Evolutionary conservation across 2,888 invertebrate genomes (phyloP), one percentile per base, ranked within the genome.

Genomic region (Tiliacea citrago): DNA sequence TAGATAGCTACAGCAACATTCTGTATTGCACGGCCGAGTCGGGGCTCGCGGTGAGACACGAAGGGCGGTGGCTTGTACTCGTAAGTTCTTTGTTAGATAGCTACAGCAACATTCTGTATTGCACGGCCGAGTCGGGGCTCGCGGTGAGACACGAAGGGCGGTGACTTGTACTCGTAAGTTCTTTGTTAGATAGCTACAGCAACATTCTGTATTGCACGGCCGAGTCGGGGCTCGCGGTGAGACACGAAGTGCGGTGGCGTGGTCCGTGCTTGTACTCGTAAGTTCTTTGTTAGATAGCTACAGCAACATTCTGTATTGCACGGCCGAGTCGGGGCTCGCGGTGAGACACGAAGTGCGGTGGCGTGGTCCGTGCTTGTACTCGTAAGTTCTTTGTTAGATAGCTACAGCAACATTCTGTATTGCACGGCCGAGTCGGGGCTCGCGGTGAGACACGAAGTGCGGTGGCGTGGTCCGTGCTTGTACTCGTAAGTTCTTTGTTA

Each of bases 401-500:
- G 71, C 60, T 68, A 24, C 60, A 67, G 74, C 47, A 55, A 39
- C 53, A 65, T 60, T 60, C 79, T 73, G 63, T 67, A 76, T 58
- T 24, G 86, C 67, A 16, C 79, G 45, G 65, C 62, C 58, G 68
- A 70, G 82, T 61, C 74, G 1, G 60, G 63, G 68, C 75, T 13
- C 16, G 62, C 21, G 60, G 69, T 29, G 62, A n/a, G 45, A 21
- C 71, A 77, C 83, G 75, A 66, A 24, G 53, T 24, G 58, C 39
- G 57, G 24, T 70, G 78, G 75, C 84, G 78, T 60, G 75, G 66
- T 65, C 69, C 55, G 66, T 49, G 67, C 49, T n/a, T 45, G 62
- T 69, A 24, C 74, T 61, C n/a, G n/a, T n/a, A n/a, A n/a, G 80
- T 81, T 82, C 65, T 82, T 83, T 70, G 81, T 79, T 66, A 79